phyloP scores from a whole-genome alignment of 2,113 vertebrate species.

The Pseudopipra pipra region DNA sequence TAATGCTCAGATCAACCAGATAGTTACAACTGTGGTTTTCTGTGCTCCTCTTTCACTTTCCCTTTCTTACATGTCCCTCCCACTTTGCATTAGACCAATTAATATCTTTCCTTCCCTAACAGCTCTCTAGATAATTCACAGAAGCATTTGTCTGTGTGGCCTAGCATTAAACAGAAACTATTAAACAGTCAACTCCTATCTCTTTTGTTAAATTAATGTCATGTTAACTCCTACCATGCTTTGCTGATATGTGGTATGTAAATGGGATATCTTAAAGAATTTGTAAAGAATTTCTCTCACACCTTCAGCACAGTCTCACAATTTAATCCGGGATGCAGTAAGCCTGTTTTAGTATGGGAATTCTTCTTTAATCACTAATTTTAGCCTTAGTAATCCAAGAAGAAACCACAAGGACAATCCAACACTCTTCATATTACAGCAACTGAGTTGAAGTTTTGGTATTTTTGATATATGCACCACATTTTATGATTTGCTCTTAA shows the following conservation, averaged over 20 bases:
- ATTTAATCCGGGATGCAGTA: background rate
- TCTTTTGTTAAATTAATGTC: constrained; percentile 49
- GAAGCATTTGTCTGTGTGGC: constrained; percentile 60
- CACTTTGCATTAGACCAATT: constrained; percentile 62
- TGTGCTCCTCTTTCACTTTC: constrained; percentile 37
- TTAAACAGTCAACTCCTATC: constrained; percentile 63
- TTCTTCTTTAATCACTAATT: background rate
- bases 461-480: background rate
- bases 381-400: background rate
- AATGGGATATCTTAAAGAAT: background rate
- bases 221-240: constrained; percentile 44
- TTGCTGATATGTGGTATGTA: background rate
- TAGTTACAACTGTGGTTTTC: constrained; percentile 1
- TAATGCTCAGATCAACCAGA: constrained; percentile 19
- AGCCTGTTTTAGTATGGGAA: background rate
- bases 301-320: background rate
- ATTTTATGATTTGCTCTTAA: background rate
- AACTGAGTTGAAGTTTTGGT: background rate
- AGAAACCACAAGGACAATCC: background rate
- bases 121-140: constrained; percentile 69
- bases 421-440: background rate
- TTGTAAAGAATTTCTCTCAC: background rate
- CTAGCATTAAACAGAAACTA: constrained; percentile 69
- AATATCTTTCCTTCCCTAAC: constrained; percentile 63
- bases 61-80: constrained; percentile 39